Conservation (phyloP, 2,888 invertebrate genomes). For the Drosophila nigritarsus region DNA sequence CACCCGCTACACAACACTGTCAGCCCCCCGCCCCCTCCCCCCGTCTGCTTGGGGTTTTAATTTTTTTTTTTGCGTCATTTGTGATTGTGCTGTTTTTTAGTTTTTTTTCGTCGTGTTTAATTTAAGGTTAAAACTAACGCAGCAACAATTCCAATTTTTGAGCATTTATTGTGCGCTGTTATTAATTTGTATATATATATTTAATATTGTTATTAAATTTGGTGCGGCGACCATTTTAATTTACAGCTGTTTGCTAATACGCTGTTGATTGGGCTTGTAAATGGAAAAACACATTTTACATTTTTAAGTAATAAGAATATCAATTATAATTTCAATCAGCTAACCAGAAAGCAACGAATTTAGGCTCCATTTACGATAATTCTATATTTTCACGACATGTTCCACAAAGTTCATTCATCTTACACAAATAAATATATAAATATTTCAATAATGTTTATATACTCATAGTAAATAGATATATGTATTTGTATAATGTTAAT, state of each 20-base stretch:
- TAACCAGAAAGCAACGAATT: not conserved
- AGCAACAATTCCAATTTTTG: not conserved
- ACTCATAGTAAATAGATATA: not conserved
- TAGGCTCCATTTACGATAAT: not conserved
- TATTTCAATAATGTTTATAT: too few species aligned
- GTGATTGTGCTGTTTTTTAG: constrained; percentile 7
- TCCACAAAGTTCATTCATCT: too few species aligned
- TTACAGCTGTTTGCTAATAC: not conserved
- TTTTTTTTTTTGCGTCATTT: constrained; percentile 12
- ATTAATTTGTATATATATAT: not conserved
- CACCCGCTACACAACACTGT: not conserved
- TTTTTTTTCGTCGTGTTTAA: not conserved
- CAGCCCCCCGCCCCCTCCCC: not conserved
- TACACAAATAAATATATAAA: too few species aligned
- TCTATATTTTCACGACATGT: too few species aligned
- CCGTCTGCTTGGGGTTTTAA: not conserved
- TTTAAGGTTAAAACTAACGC: not conserved
- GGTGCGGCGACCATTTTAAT: not conserved
- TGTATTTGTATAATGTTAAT: not conserved
- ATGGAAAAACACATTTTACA: not conserved
- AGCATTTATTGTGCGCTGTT: not conserved
- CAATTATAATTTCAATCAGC: not conserved
- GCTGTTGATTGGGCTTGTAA: not conserved
- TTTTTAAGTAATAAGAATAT: not conserved
- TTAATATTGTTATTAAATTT: not conserved